Evolutionary conservation across 2,888 invertebrate species (phyloP).

Genomic region (Calliscelio sp.): DNA sequence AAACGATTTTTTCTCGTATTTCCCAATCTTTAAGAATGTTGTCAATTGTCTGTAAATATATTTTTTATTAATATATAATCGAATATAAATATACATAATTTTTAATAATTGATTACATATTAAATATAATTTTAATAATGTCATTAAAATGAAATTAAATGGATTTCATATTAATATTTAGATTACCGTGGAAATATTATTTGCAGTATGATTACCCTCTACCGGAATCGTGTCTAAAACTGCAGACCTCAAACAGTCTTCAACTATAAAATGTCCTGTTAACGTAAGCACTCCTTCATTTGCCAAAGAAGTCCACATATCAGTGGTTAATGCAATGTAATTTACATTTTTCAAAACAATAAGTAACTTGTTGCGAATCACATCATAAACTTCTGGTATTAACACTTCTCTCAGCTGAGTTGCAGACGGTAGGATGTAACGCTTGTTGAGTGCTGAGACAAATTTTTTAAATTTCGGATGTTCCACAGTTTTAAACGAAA

Average conservation of each 20-base stretch:
- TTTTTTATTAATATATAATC: too few species aligned
- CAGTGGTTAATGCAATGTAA: slow-evolving; percentile 11
- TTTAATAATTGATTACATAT: too few species aligned
- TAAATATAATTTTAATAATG: too few species aligned
- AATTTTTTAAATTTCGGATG: slow-evolving; percentile 9
- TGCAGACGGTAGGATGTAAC: slow-evolving; percentile 3
- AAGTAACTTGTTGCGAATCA: not conserved
- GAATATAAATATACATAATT: too few species aligned
- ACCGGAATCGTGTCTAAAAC: slow-evolving; percentile 2
- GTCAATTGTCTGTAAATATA: too few species aligned
- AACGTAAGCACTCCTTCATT: slow-evolving; percentile 23
- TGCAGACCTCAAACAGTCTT: slow-evolving; percentile 5
- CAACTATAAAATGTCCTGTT: slow-evolving; percentile 12
- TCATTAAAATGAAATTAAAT: too few species aligned
- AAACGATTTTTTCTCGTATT: not conserved
- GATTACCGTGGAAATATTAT: slow-evolving; percentile 30
- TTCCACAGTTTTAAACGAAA: slow-evolving; percentile 22
- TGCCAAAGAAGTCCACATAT: slow-evolving; percentile 29
- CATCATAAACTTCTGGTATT: slow-evolving; percentile 1
- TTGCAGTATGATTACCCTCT: slow-evolving; percentile 8
- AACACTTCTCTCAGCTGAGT: slow-evolving; percentile 4
- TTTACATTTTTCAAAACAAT: not conserved
- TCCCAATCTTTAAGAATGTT: not conserved
- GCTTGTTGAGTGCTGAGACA: not conserved
- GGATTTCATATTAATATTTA: too few species aligned